Conservation (phyloP, 1,140 invertebrate species). For the Pachyrhynchus sulphureomaculatus region DNA sequence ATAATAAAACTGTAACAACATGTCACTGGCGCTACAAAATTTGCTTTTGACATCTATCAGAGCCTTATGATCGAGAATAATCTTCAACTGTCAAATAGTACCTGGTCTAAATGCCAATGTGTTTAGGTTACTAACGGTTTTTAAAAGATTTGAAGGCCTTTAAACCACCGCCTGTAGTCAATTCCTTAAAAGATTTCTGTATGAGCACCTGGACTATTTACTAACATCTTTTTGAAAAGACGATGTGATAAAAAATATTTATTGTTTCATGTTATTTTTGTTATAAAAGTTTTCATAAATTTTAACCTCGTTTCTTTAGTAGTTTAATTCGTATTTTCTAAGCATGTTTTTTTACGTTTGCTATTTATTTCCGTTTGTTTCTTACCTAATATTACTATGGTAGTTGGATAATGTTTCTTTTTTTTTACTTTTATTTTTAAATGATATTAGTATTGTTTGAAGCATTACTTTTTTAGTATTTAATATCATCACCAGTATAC, state of each 20-base stretch:
- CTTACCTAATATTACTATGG: background rate
- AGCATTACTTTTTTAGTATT: constrained; percentile 3
- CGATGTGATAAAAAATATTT: constrained; percentile 5
- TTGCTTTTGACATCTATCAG: too few species aligned
- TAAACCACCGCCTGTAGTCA: too few species aligned
- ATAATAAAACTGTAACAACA: too few species aligned
- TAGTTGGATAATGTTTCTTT: background rate
- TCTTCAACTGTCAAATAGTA: too few species aligned
- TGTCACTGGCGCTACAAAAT: too few species aligned
- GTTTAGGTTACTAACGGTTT: too few species aligned
- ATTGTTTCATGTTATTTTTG: constrained; percentile 8
- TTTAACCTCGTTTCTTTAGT: background rate
- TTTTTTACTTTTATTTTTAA: background rate
- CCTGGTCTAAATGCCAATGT: too few species aligned
- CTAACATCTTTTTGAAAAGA: background rate
- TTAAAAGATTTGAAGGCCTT: too few species aligned
- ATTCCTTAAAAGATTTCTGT: too few species aligned
- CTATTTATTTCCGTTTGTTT: background rate
- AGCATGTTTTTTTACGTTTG: background rate
- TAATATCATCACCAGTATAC: constrained; percentile 2
- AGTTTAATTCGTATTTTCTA: background rate
- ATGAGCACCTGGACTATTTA: too few species aligned
- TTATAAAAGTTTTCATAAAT: constrained; percentile 1
- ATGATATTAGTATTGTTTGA: background rate
- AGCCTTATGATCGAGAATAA: too few species aligned